These are phyloP conservation scores for Trichopoda pennipes DNA, from an alignment of 2,888 invertebrate genomes.

Conservation along the genomic window DNA sequence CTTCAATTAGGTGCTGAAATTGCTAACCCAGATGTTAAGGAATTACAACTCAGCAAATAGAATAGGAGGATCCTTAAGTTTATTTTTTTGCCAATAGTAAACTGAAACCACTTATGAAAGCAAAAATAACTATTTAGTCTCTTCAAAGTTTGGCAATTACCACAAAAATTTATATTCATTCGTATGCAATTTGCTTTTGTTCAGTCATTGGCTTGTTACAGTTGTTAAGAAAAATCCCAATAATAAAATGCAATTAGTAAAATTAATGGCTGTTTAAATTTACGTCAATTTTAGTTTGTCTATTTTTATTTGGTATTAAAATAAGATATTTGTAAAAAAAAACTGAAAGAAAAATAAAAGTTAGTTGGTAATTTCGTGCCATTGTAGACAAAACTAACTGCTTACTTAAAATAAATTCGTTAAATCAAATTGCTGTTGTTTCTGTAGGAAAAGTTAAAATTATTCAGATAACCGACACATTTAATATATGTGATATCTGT, in stretches of 20 bases:
- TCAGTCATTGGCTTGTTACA: constrained; percentile 18
- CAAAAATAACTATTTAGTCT: constrained; percentile 26
- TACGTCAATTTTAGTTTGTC: constrained; percentile 1
- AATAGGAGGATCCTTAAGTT: constrained; percentile 44
- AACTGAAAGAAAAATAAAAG: neutral
- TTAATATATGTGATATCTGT: no score
- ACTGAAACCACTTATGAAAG: constrained; percentile 6
- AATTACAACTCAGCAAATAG: constrained; percentile 49
- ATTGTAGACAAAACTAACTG: no score
- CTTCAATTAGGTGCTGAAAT: constrained; percentile 57
- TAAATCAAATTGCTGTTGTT: no score
- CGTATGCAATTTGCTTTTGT: constrained; percentile 37
- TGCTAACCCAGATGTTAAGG: constrained; percentile 53
- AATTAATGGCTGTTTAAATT: constrained; percentile 49
- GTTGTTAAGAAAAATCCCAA: constrained; percentile 19
- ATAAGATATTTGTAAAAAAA: neutral
- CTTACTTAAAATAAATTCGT: neutral
- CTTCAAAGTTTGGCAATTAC: constrained; percentile 61
- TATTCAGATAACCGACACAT: no score
- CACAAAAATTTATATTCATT: constrained; percentile 57
- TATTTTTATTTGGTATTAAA: neutral
- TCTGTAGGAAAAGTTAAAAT: no score
- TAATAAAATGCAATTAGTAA: constrained; percentile 58
- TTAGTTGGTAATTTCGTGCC: neutral
- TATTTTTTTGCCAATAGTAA: constrained; percentile 1